Base-by-base conservation (phyloP, 2,888 invertebrate genomes). In the Clostera curtula region DNA sequence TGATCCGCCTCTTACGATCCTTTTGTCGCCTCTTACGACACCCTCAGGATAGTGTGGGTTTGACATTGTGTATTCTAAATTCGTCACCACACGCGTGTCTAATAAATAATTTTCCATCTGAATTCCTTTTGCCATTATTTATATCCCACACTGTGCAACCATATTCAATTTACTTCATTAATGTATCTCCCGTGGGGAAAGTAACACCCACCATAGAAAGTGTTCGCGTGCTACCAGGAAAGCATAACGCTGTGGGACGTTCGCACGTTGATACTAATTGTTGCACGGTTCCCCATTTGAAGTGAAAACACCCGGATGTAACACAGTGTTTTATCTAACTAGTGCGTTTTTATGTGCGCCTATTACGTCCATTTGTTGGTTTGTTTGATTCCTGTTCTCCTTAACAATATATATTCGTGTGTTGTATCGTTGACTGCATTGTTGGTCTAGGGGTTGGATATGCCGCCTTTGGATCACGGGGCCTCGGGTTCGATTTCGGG, bases 271-370 rank as follows among this genome's bases (percentile, higher is more conserved):
- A 55, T 59, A 54, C 48, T 57, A 60, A 69, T 70, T 70, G 72
- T 66, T 60, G 49, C 49, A 40, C 50, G 49, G 58, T 66, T 61
- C 56, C 60, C 56, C 44, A 52, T 43, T 39, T n/a, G n/a, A 46
- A 56, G 74, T 72, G 77, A 76, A 77, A 77, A 64, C 73, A 69
- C 66, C 69, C 74, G 75, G 77, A 77, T 70, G 70, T 55, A 19
- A 30, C 48, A 40, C 56, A 64, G 69, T 70, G 52, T 58, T 64
- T 71, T 50, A 73, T 75, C 75, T 74, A 71, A 43, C 48, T 55
- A 45, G 45, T 43, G 40, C 36, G 43, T 52, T 50, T 56, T 62
- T 58, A 62, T 67, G 61, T 33, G 22, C 36, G 43, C 60, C 55
- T 57, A 27, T 61, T 64, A 54, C 41, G 32, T 49, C n/a, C n/a